A percentile compares a stretch with the other conserved stretches of the same genome.
Conservation (phyloP, 2,888 invertebrate species). For the Apodemia mormo region DNA sequence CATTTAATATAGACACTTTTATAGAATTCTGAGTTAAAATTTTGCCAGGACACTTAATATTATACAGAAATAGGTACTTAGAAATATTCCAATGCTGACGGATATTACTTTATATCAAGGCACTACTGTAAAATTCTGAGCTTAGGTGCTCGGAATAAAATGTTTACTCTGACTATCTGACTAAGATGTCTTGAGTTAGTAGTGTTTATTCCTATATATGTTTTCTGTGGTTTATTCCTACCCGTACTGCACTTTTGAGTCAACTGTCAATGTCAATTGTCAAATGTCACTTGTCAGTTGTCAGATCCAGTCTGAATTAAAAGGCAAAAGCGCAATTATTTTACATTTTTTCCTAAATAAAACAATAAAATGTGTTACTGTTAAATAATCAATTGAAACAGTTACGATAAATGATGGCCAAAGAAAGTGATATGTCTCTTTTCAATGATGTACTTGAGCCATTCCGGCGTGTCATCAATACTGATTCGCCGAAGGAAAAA, state of each 20-base stretch:
- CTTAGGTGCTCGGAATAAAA: no score
- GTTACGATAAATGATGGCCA: slow-evolving; percentile 58
- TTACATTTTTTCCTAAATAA: neutral
- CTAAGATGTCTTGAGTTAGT: no score
- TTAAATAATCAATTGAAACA: slow-evolving; percentile 12
- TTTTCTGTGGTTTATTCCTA: no score
- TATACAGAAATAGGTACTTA: no score
- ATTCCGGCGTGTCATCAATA: slow-evolving; percentile 72
- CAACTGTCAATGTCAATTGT: neutral
- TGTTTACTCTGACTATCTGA: no score
- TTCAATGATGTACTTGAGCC: slow-evolving; percentile 73
- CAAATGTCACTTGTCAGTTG: neutral
- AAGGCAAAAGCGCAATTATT: neutral
- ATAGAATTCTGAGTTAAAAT: no score
- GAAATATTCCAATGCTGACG: no score
- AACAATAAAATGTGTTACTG: slow-evolving; percentile 30
- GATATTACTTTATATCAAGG: no score
- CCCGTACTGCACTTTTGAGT: neutral
- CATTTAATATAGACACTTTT: no score
- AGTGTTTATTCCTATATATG: neutral
- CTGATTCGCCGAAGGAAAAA: slow-evolving; percentile 73
- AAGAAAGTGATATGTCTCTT: slow-evolving; percentile 72
- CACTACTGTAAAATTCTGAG: no score
- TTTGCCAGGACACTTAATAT: no score
- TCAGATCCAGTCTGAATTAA: neutral